phyloP scores from a whole-genome alignment of 2,113 vertebrate species.

The Limanda limanda region DNA sequence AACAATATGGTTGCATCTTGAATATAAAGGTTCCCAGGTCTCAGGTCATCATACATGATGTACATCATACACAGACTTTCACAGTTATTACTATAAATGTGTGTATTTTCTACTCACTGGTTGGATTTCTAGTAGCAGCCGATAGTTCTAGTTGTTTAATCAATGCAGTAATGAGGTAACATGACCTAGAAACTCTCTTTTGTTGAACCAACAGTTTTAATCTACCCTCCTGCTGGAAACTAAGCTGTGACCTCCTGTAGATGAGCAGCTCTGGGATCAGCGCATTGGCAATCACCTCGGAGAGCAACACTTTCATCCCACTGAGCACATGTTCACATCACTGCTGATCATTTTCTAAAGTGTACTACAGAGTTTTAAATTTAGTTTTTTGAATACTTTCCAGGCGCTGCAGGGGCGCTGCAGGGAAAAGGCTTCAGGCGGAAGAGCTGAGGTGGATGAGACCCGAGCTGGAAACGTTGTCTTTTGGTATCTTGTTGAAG shows the following conservation, averaged over 20 bases:
- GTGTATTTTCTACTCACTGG: neutral
- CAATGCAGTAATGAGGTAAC: too few relatives aligned
- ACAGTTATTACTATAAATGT: neutral
- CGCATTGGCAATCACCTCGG: neutral
- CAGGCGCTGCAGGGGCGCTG: neutral
- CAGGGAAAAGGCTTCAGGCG: slow-evolving; percentile 1
- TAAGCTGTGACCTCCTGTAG: neutral
- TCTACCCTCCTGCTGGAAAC: neutral
- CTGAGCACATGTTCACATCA: neutral
- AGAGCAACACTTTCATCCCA: neutral
- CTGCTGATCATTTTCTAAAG: neutral
- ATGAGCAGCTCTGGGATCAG: neutral
- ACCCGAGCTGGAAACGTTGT: neutral
- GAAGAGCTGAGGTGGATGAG: neutral
- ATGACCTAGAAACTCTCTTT: neutral
- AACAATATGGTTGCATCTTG: too few relatives aligned
- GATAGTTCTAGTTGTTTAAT: neutral
- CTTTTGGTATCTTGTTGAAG: neutral
- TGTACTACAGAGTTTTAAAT: neutral
- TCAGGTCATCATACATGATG: too few relatives aligned
- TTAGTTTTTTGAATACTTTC: neutral
- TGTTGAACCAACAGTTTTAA: neutral
- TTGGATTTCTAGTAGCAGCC: neutral
- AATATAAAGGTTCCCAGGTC: too few relatives aligned
- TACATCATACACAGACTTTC: neutral